Evolutionary conservation across 1,140 invertebrate genomes (phyloP), one percentile per base, ranked within the genome.

Genomic region (Cephus cinctus): DNA sequence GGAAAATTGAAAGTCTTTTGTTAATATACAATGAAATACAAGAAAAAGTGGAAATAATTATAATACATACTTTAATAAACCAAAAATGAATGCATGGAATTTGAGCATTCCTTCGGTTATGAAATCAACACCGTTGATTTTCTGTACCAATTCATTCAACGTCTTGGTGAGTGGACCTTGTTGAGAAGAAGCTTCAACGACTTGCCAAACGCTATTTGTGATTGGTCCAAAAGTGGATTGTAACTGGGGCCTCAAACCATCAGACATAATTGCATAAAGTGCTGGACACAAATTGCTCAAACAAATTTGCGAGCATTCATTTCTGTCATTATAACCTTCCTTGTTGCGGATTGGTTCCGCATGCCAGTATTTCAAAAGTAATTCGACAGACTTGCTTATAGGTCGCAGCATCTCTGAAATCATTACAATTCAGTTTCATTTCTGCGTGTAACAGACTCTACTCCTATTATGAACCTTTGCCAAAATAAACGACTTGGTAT

Each of bases 1-100:
- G 73, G 22, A 78, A 78, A 51, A 59, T 50, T 43, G 59, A 42
- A 58, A 43, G 5, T 9, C 8, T 25, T 46, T 45, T 42, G 45
- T 40, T 23, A 38, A 50, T n/a, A 36, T 15, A 47, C 14, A 53
- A 32, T 32, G 25, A 30, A 47, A 6, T 16, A 19, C 6, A 6
- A 8, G 11, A 21, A 45, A 20, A 4, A 15, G 2, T 32, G 4
- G 19, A 3, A 36, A 25, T 36, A 40, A 9, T 44, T 15, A 34
- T 38, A 22, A 49, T 8, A 35, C 84, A 85, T 78, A 90, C 87
- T 94, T 95, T n/a, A 94, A 76, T 41, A 95, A 76, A 25, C 90
- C 91, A 72, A 92, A 86, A 50, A 94, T 84, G 70, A 95, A 94
- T 41, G 90, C 90, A 71, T 93, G 91, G 65, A 95, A 93, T 67